Evolutionary conservation across 2,113 vertebrate genomes (phyloP), one percentile per base, ranked within the genome.

Genomic region (Hystrix brachyura): DNA sequence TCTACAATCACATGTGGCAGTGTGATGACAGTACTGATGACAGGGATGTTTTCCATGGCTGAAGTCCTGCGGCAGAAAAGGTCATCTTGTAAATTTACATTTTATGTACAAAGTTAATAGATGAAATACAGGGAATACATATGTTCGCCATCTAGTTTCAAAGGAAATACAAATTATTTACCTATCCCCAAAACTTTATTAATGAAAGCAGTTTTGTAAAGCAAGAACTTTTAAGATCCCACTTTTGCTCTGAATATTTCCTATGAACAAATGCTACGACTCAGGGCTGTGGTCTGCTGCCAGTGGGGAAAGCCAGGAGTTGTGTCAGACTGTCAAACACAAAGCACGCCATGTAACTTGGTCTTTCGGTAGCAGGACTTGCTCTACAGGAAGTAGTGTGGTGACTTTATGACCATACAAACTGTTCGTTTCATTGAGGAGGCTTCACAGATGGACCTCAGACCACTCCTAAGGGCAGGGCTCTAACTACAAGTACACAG

Each of bases 1-100:
- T 99, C 99, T 72, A 99, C 99, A 81, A 99, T 98, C 96, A 99
- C 99, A 11, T 99, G 99, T 0, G 99, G 99, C 25, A 99, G 99
- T 7, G 99, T 99, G 92, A 99, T 98, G 74, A 98, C 91, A 0
- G 99, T 99, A 55, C 98, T 99, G 96, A 99, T 99, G 53, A 99
- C 98, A 6, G 99, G 99, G 38, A 99, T 95, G 23, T 97, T 98
- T 62, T 98, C 97, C 95, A 97, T 64, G 64, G 99, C 98, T 0
- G 99, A 99, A 80, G 99, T 98, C 97, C 99, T 99, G 46, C 0
- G 43, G 74, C 14, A 69, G 48, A 87, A 79, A 87, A 97, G 21
- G 48, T 12, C 38, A 81, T 1, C 38, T 32, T 74, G 60, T 25
- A 96, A 59, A 78, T 6, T 48, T 59, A 84, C 3, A 34, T 18